Evolutionary conservation across 2,888 invertebrate genomes (phyloP), one percentile per base, ranked within the genome.

Genomic region (Rhingia rostrata): DNA sequence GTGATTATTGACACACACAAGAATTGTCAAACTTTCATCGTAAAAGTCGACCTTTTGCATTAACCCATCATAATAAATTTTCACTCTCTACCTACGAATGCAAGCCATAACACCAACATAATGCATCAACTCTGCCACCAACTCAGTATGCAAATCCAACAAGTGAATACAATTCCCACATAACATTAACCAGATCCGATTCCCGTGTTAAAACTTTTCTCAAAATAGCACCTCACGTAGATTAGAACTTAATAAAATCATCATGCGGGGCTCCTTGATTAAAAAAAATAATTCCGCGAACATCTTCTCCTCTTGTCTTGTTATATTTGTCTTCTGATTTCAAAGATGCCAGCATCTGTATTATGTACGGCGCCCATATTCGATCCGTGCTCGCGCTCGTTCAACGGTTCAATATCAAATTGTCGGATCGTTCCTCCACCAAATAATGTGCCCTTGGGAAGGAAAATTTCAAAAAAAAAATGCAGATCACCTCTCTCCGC

Each of bases 141-240:
- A 22, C 22, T 22, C 35, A 22, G 4, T 0, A 58, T 35, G 82
- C 63, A 67, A 74, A 64, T 58, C 69, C 73, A 56, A 64, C 67
- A 83, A 83, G 73, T 79, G 43, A 60, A 82, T 22, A 37, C 51
- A 41, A 43, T 56, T 63, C 58, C 35, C 73, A 63, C 78, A 73
- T 37, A 80, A 84, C 70, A 80, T 54, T 80, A 84, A 70, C 84
- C 80, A 84, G 74, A 80, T 69, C 41, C 79, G 43, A 74, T 74
- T 66, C 51, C 58, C 35, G 69, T 69, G 69, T 54, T 74, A 75
- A 66, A 70, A 70, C 61, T 45, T 22, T 54, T 64, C 73, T 73
- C 43, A 37, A 84, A 84, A 84, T 84, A 84, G 80, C 56, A 45
- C 66, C 69, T 60, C 80, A 80, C 74, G 70, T 79, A 61, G 56